These are phyloP conservation scores for Callyntrura guangdongensis DNA, from an alignment of 2,888 invertebrate species.

Conservation along the genomic window DNA sequence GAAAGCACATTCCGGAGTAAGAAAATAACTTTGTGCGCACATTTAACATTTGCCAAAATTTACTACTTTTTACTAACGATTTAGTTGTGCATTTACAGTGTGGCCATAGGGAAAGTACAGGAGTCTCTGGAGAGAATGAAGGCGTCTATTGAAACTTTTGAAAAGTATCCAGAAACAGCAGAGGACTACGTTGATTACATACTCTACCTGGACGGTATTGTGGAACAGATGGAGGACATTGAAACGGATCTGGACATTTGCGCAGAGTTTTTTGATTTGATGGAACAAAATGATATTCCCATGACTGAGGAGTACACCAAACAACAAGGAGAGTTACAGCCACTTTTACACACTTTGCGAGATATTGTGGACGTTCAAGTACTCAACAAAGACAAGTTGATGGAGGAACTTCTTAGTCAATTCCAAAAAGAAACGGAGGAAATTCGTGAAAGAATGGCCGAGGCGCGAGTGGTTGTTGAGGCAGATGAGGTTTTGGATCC, in stretches of 20 bases:
- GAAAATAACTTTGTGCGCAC: no score
- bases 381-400: slow-evolving; percentile 90
- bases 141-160: slow-evolving; percentile 89
- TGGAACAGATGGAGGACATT: slow-evolving; percentile 89
- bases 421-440: slow-evolving; percentile 92
- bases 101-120: slow-evolving; percentile 26
- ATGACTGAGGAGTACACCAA: slow-evolving; percentile 90
- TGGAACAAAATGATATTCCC: slow-evolving; percentile 92
- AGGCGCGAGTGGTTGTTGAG: slow-evolving; percentile 89
- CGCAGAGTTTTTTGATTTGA: slow-evolving; percentile 93
- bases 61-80: no score
- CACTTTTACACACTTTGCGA: slow-evolving; percentile 87
- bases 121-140: slow-evolving; percentile 87
- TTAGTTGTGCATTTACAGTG: slow-evolving; percentile 15
- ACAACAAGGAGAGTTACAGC: slow-evolving; percentile 85
- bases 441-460: slow-evolving; percentile 91
- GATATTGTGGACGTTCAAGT: slow-evolving; percentile 90
- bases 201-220: slow-evolving; percentile 89
- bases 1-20: slow-evolving; percentile 90
- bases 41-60: no score
- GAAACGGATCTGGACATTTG: slow-evolving; percentile 92
- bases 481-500: slow-evolving; percentile 91
- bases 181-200: slow-evolving; percentile 91
- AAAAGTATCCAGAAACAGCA: slow-evolving; percentile 90
- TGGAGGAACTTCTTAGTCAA: slow-evolving; percentile 90